Evolutionary conservation across 2,888 invertebrate genomes (phyloP), one percentile per base, ranked within the genome.

Genomic region (Autographa gamma): DNA sequence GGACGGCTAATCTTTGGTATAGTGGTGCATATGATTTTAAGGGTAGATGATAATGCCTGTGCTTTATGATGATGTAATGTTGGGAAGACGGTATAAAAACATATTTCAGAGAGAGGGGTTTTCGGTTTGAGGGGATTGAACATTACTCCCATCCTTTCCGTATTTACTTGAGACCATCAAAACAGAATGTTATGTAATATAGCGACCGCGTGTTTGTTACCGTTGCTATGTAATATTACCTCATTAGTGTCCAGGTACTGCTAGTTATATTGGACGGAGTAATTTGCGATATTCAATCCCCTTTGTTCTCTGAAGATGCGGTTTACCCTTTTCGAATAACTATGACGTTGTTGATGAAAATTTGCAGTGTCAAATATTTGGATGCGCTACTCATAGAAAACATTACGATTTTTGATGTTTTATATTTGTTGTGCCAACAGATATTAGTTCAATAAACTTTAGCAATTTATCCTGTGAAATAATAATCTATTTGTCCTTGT

Each of bases 1-100:
- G 80, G 77, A 71, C 76, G 83, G 79, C 85, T 91, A 88, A 90
- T 91, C 88, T 86, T 86, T 86, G 79, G 69, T 82, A 38, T 38
- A 84, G 84, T 84, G 85, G 84, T 85, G 54, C 16, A 52, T 73
- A 61, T 34, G 19, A 59, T 18, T 58, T 74, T 69, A 63, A 56
- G 59, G 38, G 18, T 34, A 43, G 59, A 31, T 14, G 14, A 66
- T 63, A 34, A 67, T 74, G 43, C 38, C 31, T 7, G 1, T 18
- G 14, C 11, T 34, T 56, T 56, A 25, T 25, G 13, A 0, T 19
- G 54, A 19, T 54, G 19, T 56, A 13, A 56, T 13, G 13, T 56
- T 1, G 11, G 25, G 9, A 56, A 19, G 5, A 25, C 11, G 4
- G 7, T 25, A 14, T 56, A 56, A 56, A 25, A 56, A 56, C 11